These are phyloP conservation scores for Athalia cordata DNA, from an alignment of 2,888 invertebrate genomes.

Conservation along the genomic window DNA sequence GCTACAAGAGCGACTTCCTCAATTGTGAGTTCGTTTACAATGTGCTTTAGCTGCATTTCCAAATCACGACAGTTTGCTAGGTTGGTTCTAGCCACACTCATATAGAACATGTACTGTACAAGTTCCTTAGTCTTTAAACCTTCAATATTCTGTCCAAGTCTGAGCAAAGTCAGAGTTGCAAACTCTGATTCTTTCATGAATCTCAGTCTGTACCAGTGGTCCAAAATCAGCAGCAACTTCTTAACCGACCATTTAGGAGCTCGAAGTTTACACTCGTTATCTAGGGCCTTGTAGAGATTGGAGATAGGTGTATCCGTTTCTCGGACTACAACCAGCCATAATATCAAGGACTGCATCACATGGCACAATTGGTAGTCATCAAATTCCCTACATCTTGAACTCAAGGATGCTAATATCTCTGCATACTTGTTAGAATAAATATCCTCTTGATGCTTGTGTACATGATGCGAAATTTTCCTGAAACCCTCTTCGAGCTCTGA, in stretches of 20 bases:
- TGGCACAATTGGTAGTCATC: constrained; percentile 77
- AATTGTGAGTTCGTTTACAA: constrained; percentile 76
- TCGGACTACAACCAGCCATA: constrained; percentile 76
- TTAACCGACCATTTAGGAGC: constrained; percentile 75
- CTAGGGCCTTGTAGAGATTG: constrained; percentile 81
- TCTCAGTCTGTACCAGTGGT: constrained; percentile 80
- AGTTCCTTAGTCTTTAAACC: constrained; percentile 78
- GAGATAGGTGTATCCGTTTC: constrained; percentile 77
- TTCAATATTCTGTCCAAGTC: constrained; percentile 77
- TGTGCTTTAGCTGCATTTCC: constrained; percentile 76
- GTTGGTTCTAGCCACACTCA: constrained; percentile 78
- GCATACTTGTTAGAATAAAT: constrained; percentile 73
- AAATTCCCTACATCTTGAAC: constrained; percentile 72
- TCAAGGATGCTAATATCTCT: constrained; percentile 71
- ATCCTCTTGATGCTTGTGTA: constrained; percentile 68
- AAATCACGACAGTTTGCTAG: constrained; percentile 80
- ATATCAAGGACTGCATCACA: constrained; percentile 75
- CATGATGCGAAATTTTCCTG: constrained; percentile 69
- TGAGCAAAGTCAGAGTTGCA: constrained; percentile 75
- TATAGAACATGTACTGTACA: constrained; percentile 81
- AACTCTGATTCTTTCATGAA: constrained; percentile 77
- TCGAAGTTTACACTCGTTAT: constrained; percentile 78
- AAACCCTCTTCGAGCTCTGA: constrained; percentile 69
- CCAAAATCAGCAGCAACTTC: constrained; percentile 77
- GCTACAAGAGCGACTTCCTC: constrained; percentile 83